These are phyloP conservation scores for Lasaia peninsularis DNA, from an alignment of 1,140 invertebrate genomes.

Conservation along the genomic window DNA sequence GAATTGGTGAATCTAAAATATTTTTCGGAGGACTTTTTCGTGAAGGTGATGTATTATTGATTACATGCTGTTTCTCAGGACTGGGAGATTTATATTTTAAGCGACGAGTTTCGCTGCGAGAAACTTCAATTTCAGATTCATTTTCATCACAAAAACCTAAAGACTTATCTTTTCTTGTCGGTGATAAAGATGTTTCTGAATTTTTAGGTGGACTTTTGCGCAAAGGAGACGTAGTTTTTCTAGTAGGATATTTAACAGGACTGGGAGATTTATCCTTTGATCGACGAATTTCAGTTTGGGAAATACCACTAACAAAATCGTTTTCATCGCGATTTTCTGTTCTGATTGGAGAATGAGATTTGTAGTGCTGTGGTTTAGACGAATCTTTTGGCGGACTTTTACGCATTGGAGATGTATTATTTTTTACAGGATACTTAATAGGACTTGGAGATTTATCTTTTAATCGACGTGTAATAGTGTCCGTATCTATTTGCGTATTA, in stretches of 20 bases:
- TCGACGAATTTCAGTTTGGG: neutral
- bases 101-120: neutral
- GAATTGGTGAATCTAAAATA: neutral
- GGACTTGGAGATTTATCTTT: constrained; percentile 23
- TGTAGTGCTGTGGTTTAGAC: neutral
- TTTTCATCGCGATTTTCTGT: neutral
- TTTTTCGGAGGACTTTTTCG: constrained; percentile 21
- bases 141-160: neutral
- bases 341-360: neutral
- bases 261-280: constrained; percentile 19
- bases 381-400: constrained; percentile 17
- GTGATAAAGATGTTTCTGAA: neutral
- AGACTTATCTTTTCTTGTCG: neutral
- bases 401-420: constrained; percentile 16
- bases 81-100: constrained; percentile 18
- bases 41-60: constrained; percentile 1
- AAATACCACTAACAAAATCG: neutral
- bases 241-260: constrained; percentile 20
- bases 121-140: neutral
- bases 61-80: constrained; percentile 18
- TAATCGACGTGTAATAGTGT: neutral
- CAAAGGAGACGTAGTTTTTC: constrained; percentile 24
- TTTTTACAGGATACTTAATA: constrained; percentile 3
- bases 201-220: neutral
- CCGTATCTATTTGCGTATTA: neutral